These are phyloP conservation scores for Myocastor coypus DNA, from an alignment of 2,113 vertebrate species.

Conservation along the genomic window DNA sequence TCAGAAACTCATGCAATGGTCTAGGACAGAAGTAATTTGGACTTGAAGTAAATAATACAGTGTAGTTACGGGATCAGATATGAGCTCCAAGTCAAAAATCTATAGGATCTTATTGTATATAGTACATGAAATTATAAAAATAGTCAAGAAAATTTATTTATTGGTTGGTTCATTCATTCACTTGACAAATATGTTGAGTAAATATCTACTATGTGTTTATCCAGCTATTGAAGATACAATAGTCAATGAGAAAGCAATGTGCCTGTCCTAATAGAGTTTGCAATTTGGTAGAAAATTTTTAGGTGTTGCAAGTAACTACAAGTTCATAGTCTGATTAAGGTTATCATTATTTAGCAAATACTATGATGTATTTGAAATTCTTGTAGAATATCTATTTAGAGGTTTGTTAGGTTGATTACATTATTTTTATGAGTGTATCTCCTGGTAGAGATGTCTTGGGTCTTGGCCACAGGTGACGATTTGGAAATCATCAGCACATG, in stretches of 20 bases:
- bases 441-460: slow-evolving; percentile 24
- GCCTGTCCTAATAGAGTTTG: slow-evolving; percentile 46
- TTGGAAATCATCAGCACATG: slow-evolving; percentile 46
- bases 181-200: slow-evolving; percentile 41
- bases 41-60: slow-evolving; percentile 1
- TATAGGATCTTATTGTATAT: background rate
- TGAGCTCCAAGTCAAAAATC: slow-evolving; percentile 11
- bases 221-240: background rate
- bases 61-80: background rate
- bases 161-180: background rate
- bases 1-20: background rate
- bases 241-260: slow-evolving; percentile 17
- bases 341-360: slow-evolving; percentile 51
- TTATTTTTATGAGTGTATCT: slow-evolving; percentile 39
- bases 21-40: slow-evolving; percentile 1
- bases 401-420: slow-evolving; percentile 8
- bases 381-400: slow-evolving; percentile 21
- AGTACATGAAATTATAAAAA: slow-evolving; percentile 1
- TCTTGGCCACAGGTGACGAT: slow-evolving; percentile 3
- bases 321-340: background rate
- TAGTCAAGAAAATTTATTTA: slow-evolving; percentile 3
- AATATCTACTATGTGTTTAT: background rate
- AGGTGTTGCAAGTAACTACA: slow-evolving; percentile 34
- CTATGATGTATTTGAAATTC: slow-evolving; percentile 6
- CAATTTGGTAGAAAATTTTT: slow-evolving; percentile 8